Conservation (phyloP, 1,140 invertebrate species). For the Microplitis demolitor region DNA sequence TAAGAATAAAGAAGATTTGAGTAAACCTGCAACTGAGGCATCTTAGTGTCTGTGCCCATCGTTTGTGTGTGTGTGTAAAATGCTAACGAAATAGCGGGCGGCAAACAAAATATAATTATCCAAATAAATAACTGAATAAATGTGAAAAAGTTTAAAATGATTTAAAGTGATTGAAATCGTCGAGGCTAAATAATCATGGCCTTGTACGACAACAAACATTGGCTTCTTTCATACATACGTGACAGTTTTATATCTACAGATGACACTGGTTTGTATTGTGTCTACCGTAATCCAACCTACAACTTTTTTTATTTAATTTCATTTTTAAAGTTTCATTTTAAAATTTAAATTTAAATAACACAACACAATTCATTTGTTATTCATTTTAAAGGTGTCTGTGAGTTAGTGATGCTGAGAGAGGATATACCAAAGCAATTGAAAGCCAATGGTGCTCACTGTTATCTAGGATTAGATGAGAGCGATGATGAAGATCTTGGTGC, state of each 20-base stretch:
- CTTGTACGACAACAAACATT: constrained; percentile 89
- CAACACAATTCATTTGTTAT: constrained; percentile 34
- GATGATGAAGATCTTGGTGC: constrained; percentile 74
- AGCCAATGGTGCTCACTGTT: constrained; percentile 66
- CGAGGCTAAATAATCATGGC: constrained; percentile 71
- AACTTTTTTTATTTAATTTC: constrained; percentile 15
- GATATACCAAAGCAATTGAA: constrained; percentile 69
- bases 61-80: neutral
- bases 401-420: constrained; percentile 79
- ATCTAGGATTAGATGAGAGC: constrained; percentile 77
- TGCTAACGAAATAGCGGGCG: neutral
- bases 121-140: neutral
- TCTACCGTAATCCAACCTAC: neutral
- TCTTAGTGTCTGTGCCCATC: too few relatives aligned
- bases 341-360: too few relatives aligned
- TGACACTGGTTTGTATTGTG: constrained; percentile 74
- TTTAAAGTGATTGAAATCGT: neutral
- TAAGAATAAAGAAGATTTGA: too few relatives aligned
- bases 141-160: neutral
- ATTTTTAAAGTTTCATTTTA: neutral
- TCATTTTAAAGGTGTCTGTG: constrained; percentile 68
- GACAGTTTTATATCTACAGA: constrained; percentile 96
- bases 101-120: neutral
- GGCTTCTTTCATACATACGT: constrained; percentile 88
- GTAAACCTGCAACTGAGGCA: too few relatives aligned